Evolutionary conservation across 2,113 vertebrate genomes (phyloP).

Genomic region (Argyrosomus japonicus): DNA sequence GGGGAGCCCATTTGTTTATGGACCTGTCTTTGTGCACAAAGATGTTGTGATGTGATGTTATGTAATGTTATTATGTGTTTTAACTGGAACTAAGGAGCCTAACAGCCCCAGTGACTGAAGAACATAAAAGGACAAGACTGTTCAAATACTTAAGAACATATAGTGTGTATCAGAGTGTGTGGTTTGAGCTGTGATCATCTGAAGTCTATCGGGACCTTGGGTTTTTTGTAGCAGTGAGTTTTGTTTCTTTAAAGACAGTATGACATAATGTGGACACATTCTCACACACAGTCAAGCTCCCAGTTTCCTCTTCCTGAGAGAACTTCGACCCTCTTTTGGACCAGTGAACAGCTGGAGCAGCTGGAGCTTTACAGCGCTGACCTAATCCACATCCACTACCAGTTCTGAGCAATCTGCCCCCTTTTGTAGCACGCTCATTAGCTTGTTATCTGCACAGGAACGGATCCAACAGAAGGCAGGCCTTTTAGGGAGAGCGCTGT

Average conservation of each 20-base stretch:
- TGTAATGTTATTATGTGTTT: too few species aligned
- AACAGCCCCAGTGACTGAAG: too few species aligned
- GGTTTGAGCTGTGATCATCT: background rate
- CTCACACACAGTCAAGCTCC: background rate
- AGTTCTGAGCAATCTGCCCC: background rate
- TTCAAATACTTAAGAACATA: background rate
- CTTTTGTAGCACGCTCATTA: background rate
- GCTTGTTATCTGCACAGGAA: slow-evolving; percentile 24
- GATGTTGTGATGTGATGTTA: too few species aligned
- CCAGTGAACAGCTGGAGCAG: slow-evolving; percentile 40
- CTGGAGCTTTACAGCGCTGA: slow-evolving; percentile 15
- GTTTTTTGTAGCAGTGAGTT: too few species aligned
- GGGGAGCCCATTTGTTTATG: background rate
- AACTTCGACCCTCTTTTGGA: slow-evolving; percentile 2
- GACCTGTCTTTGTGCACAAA: background rate
- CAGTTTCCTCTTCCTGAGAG: slow-evolving; percentile 30
- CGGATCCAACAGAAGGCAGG: background rate
- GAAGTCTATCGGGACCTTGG: background rate
- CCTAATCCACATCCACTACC: background rate
- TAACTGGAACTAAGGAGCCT: too few species aligned
- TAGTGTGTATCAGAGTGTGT: background rate
- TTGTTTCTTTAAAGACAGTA: too few species aligned
- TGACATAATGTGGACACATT: background rate
- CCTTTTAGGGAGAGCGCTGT: background rate
- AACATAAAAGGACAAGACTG: background rate